Evolutionary conservation across 2,888 invertebrate species (phyloP).

Genomic region (Leptinotarsa haldemani): DNA sequence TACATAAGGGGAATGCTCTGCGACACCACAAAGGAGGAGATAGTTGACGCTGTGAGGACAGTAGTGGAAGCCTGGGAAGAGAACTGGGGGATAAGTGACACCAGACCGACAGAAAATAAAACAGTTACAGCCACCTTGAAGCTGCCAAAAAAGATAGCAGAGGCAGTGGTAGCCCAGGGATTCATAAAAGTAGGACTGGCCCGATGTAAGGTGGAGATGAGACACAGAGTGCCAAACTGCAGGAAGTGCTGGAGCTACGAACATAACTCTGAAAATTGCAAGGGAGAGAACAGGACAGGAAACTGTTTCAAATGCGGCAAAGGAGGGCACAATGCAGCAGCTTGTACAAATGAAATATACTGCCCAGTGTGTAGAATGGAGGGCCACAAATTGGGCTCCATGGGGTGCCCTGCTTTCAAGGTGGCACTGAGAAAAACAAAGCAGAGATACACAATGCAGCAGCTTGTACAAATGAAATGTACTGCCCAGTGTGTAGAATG

Average conservation of each 20-base stretch:
- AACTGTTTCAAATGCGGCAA: constrained; percentile 13
- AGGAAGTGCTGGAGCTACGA: too few relatives aligned
- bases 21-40: constrained; percentile 13
- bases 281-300: neutral
- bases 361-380: constrained; percentile 14
- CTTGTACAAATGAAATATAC: neutral
- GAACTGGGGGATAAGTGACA: neutral
- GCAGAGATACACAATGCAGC: neutral
- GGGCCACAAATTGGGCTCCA: constrained; percentile 11
- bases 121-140: neutral
- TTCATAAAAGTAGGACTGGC: neutral
- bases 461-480: neutral
- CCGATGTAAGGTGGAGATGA: neutral
- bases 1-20: constrained; percentile 15
- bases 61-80: neutral
- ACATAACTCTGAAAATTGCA: neutral
- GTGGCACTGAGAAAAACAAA: neutral
- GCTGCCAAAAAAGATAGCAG: neutral
- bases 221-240: neutral
- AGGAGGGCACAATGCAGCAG: neutral
- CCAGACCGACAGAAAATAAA: neutral
- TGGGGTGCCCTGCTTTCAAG: constrained; percentile 8
- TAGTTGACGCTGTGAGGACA: neutral
- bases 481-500: constrained; percentile 13
- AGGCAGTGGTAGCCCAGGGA: neutral